phyloP scores from a whole-genome alignment of 2,113 vertebrate species.

The Rhodinocichla rosea region DNA sequence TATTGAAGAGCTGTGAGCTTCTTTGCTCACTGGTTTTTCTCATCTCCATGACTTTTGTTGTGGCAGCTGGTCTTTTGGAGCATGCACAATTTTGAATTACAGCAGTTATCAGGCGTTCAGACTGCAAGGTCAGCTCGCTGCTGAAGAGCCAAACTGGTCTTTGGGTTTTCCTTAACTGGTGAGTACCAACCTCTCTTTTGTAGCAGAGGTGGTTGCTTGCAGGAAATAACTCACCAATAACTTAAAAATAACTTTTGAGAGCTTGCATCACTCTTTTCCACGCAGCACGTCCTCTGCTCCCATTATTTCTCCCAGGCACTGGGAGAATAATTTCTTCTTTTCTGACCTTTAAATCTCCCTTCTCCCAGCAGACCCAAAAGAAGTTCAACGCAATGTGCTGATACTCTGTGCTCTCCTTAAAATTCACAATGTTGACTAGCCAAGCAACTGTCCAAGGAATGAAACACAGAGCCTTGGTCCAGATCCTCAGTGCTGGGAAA shows the following conservation, averaged over 20 bases:
- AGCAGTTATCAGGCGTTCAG: background rate
- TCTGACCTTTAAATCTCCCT: background rate
- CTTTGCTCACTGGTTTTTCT: background rate
- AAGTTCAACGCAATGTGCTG: background rate
- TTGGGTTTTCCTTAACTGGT: background rate
- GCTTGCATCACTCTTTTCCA: background rate
- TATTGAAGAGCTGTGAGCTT: background rate
- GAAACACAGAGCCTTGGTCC: rapidly evolving
- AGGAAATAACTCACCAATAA: background rate
- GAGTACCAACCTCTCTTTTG: background rate
- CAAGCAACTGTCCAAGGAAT: background rate
- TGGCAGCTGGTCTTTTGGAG: background rate
- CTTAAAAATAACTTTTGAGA: background rate
- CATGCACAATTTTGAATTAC: background rate
- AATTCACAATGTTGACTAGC: background rate
- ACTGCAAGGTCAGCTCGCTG: background rate
- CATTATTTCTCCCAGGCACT: background rate
- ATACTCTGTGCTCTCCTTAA: background rate
- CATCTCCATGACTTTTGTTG: background rate
- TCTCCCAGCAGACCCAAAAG: background rate
- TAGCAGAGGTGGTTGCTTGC: background rate
- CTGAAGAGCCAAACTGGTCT: background rate
- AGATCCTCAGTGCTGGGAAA: background rate
- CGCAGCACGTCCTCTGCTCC: background rate
- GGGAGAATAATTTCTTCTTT: background rate